Evolutionary conservation across 92 coral and sea anemone species (phyloP).

Genomic region (Plumapathes pennacea): DNA sequence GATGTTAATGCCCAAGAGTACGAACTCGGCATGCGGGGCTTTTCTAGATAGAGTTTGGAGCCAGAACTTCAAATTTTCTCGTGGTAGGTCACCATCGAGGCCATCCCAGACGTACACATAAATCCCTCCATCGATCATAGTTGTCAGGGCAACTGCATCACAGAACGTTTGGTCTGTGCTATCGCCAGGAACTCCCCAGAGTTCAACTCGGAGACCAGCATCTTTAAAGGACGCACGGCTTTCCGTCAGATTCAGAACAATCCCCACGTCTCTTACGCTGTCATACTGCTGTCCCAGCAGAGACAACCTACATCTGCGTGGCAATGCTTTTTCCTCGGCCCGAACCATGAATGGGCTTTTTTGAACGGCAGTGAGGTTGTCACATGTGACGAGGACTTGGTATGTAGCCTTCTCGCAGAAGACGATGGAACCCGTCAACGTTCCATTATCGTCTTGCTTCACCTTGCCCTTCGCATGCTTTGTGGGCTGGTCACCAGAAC

Average conservation of each 20-base stretch:
- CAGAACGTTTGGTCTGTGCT: slow-evolving; percentile 21
- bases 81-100: slow-evolving; percentile 25
- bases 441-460: no score
- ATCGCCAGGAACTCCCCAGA: slow-evolving; percentile 60
- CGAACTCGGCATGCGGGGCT: slow-evolving; percentile 52
- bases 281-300: slow-evolving; percentile 47
- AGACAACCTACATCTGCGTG: slow-evolving; percentile 41
- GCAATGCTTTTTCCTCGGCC: slow-evolving; percentile 37
- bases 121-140: slow-evolving; percentile 57
- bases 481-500: no score
- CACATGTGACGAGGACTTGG: slow-evolving; percentile 41
- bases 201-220: slow-evolving; percentile 19
- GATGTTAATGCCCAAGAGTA: slow-evolving; percentile 49
- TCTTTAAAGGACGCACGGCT: slow-evolving; percentile 6
- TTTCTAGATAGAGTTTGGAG: slow-evolving; percentile 23
- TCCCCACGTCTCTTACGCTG: slow-evolving; percentile 53
- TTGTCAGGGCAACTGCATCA: slow-evolving; percentile 44
- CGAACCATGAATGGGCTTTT: slow-evolving; percentile 50
- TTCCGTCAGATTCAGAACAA: no score
- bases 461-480: no score
- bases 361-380: slow-evolving; percentile 9
- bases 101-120: slow-evolving; percentile 67
- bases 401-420: slow-evolving; percentile 43
- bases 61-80: slow-evolving; percentile 59
- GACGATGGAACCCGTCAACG: no score